Percentiles rank a stretch among this genome's conserved stretches.
Conservation (phyloP, 2,888 invertebrate genomes). For the Lasioglossum villosulum region DNA sequence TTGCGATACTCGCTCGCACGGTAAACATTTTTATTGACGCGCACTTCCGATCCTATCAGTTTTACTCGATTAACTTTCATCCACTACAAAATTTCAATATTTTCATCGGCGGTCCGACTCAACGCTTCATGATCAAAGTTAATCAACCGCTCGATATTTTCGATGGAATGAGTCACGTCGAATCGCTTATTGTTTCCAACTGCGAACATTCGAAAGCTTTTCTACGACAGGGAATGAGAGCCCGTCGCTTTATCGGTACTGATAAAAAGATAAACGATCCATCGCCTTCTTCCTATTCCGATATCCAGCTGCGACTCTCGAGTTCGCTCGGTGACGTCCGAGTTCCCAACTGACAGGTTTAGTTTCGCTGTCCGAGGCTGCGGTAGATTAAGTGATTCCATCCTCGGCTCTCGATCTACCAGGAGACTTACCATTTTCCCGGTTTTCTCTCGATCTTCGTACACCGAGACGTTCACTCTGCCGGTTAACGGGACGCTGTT, state of each 20-base stretch:
- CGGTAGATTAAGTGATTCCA: conserved; percentile 26
- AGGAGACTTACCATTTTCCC: conserved; percentile 20
- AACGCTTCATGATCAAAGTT: background rate
- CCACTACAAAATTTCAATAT: background rate
- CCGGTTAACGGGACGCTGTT: background rate
- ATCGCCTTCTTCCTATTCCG: background rate
- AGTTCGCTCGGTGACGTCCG: conserved; percentile 36
- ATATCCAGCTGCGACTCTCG: conserved; percentile 9
- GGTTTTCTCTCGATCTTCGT: background rate
- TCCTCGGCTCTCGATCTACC: conserved; percentile 15
- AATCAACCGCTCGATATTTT: background rate
- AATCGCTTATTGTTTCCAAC: background rate
- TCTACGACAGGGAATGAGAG: background rate
- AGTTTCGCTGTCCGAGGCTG: background rate
- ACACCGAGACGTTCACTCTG: background rate
- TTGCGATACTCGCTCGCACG: background rate
- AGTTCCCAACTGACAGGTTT: conserved; percentile 35
- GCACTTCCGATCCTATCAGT: background rate
- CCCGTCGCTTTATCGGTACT: conserved; percentile 20
- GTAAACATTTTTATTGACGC: conserved; percentile 5
- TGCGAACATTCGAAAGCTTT: background rate
- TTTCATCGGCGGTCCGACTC: background rate
- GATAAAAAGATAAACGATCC: conserved; percentile 28
- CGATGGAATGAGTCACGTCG: background rate
- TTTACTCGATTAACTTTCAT: background rate